Evolutionary conservation across 2,113 vertebrate species (phyloP).

Genomic region (Platycercus adscitus): DNA sequence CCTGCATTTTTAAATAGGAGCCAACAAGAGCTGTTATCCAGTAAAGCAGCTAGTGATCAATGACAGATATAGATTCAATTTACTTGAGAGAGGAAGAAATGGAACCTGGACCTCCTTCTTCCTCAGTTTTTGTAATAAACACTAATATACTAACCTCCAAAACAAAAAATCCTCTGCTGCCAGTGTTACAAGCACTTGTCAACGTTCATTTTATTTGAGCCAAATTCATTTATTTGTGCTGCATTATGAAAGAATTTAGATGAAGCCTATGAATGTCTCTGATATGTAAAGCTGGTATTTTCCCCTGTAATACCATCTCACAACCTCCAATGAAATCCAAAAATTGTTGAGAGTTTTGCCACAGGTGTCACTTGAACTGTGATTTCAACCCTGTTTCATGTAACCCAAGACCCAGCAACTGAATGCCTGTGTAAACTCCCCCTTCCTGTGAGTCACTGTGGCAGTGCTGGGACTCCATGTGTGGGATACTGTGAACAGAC

Average conservation of each 20-base stretch:
- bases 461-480: background rate
- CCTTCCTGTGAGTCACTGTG: background rate
- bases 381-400: background rate
- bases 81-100: constrained; percentile 23
- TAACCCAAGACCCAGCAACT: background rate
- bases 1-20: background rate
- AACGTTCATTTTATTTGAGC: background rate
- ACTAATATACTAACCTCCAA: background rate
- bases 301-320: constrained; percentile 7
- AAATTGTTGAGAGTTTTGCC: constrained; percentile 24
- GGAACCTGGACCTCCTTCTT: background rate
- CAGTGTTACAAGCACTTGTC: constrained; percentile 5
- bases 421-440: background rate
- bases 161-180: background rate
- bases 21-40: background rate
- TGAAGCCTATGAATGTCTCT: background rate
- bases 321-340: background rate
- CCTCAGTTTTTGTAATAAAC: constrained; percentile 14
- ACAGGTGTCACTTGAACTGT: background rate
- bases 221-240: constrained; percentile 45
- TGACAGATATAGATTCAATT: constrained; percentile 28
- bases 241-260: background rate
- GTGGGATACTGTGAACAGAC: background rate
- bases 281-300: background rate
- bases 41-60: background rate